A percentile compares a stretch with the other conserved stretches of the same genome.
Conservation (phyloP, 2,888 invertebrate species). For the Sminthurinus aureus region DNA sequence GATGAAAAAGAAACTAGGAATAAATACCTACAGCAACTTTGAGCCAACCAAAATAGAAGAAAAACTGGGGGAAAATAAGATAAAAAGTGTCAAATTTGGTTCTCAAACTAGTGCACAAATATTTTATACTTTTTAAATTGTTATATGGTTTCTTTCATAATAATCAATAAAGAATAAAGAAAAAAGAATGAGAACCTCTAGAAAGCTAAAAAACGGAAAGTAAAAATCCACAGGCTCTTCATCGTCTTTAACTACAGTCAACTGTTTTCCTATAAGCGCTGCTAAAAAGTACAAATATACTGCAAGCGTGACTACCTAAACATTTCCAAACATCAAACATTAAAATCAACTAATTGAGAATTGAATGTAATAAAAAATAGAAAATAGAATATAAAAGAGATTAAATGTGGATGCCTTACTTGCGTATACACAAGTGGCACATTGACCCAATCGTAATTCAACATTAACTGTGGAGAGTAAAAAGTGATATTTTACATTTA, state of each 20-base stretch:
- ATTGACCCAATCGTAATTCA: constrained; percentile 38
- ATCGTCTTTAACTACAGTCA: constrained; percentile 9
- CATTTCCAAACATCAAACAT: neutral
- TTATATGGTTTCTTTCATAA: neutral
- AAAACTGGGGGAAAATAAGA: constrained; percentile 60
- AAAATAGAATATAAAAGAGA: no score
- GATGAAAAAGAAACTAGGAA: no score
- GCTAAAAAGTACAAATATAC: constrained; percentile 28
- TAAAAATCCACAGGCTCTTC: constrained; percentile 26
- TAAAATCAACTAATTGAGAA: neutral
- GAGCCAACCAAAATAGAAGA: constrained; percentile 64
- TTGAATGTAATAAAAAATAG: constrained; percentile 8
- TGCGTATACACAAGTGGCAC: constrained; percentile 34
- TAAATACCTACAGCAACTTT: constrained; percentile 61
- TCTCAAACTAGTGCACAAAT: neutral
- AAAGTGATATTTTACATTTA: no score
- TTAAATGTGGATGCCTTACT: no score
- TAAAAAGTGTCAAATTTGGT: neutral
- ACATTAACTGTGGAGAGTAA: no score
- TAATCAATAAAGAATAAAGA: neutral
- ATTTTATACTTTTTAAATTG: neutral
- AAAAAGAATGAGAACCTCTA: constrained; percentile 38
- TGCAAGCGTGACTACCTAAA: constrained; percentile 19
- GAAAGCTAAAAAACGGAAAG: constrained; percentile 47
- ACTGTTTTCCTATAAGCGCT: constrained; percentile 18